Percentiles rank a stretch among this genome's conserved stretches.
Conservation (phyloP, 2,888 invertebrate species). For the Luperina testacea region DNA sequence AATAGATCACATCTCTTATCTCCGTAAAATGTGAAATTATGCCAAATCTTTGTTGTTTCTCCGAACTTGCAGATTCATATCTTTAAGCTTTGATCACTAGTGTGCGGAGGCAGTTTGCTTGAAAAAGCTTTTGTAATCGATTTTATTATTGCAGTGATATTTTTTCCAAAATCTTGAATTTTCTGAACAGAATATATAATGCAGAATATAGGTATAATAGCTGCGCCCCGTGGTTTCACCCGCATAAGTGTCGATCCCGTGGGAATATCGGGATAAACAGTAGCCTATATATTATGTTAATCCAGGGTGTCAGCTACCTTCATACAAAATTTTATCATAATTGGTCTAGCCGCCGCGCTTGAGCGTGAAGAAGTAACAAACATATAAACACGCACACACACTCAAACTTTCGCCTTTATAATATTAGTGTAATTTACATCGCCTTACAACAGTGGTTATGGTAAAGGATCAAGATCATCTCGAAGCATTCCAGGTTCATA, state of each 20-base stretch:
- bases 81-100: slow-evolving; percentile 26
- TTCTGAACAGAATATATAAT: neutral
- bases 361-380: too few relatives aligned
- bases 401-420: too few relatives aligned
- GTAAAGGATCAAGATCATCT: neutral
- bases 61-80: slow-evolving; percentile 31
- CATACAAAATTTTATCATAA: too few relatives aligned
- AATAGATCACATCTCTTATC: slow-evolving; percentile 42
- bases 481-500: neutral
- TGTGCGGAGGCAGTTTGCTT: slow-evolving; percentile 10
- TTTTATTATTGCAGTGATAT: neutral
- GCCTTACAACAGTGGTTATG: neutral
- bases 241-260: too few relatives aligned
- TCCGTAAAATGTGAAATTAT: slow-evolving; percentile 44
- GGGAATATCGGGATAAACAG: too few relatives aligned
- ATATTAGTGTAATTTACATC: neutral
- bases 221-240: too few relatives aligned
- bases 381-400: too few relatives aligned
- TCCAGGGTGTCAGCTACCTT: too few relatives aligned
- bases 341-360: too few relatives aligned
- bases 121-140: slow-evolving; percentile 13
- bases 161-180: neutral
- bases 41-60: slow-evolving; percentile 59
- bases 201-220: neutral
- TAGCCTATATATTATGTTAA: too few relatives aligned